phyloP scores from a whole-genome alignment of 2,888 invertebrate genomes.

The Acanthoscelides obtectus region DNA sequence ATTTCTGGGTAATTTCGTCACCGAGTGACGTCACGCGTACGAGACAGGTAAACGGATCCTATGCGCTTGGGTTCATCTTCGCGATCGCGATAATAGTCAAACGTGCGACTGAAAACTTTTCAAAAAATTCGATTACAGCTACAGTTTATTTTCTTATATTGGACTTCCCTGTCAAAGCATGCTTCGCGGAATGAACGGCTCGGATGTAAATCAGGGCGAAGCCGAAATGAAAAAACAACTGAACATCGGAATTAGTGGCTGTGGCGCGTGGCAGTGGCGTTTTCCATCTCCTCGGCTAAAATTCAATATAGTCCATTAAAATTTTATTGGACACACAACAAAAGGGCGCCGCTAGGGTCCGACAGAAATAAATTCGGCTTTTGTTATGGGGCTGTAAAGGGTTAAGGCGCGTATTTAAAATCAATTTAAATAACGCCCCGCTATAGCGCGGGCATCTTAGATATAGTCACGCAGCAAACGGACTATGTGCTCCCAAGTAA shows the following conservation, averaged over 20 bases:
- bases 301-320: slow-evolving; percentile 8
- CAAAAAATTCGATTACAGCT: no score
- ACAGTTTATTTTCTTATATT: no score
- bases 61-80: no score
- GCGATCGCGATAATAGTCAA: no score
- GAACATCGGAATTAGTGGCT: background rate
- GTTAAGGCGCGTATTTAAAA: slow-evolving; percentile 30
- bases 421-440: slow-evolving; percentile 34
- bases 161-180: no score
- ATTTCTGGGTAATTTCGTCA: no score
- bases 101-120: no score
- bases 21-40: no score
- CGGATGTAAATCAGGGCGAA: background rate
- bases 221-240: background rate
- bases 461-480: no score
- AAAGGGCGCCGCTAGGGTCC: slow-evolving; percentile 8
- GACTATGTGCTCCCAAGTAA: no score
- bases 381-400: slow-evolving; percentile 27
- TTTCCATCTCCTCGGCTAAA: background rate
- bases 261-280: background rate
- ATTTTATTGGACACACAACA: slow-evolving; percentile 16
- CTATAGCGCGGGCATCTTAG: background rate
- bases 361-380: slow-evolving; percentile 23
- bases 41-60: no score
- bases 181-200: no score